These are phyloP conservation scores for Gorsachius goisagi DNA, from an alignment of 2,113 vertebrate species.

Conservation along the genomic window DNA sequence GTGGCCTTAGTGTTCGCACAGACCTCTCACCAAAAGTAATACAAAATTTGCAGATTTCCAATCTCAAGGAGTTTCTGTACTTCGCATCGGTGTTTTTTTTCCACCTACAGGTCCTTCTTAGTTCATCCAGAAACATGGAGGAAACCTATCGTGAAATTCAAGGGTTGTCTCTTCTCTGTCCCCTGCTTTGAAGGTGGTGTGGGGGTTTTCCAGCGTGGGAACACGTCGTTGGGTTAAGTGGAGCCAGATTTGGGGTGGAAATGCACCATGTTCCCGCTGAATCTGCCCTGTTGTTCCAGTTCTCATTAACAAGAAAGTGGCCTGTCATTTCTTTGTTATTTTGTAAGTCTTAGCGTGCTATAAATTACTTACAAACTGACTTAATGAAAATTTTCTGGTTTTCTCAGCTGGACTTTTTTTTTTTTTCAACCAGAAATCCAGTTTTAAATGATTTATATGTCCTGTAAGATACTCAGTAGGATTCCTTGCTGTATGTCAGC, in stretches of 20 bases:
- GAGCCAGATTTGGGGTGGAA: not conserved
- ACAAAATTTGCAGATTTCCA: not conserved
- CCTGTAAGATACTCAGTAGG: constrained; percentile 20
- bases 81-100: rapidly evolving
- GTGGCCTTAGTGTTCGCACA: not conserved
- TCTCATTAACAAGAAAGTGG: not conserved
- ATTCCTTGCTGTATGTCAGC: constrained; percentile 49
- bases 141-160: not conserved
- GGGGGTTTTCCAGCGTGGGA: not conserved
- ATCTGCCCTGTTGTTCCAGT: not conserved
- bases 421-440: constrained; percentile 20
- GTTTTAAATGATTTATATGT: constrained; percentile 23
- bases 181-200: not conserved
- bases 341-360: not conserved
- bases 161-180: not conserved
- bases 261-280: not conserved
- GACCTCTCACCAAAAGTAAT: not conserved
- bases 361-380: not conserved
- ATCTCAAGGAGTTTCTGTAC: not conserved
- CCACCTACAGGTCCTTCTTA: not conserved
- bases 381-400: not conserved
- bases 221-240: not conserved
- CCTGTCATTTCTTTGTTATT: not conserved
- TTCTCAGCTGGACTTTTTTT: not conserved
- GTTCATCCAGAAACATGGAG: not conserved